Evolutionary conservation across 2,888 invertebrate species (phyloP).

Genomic region (Heteropelma amictum): DNA sequence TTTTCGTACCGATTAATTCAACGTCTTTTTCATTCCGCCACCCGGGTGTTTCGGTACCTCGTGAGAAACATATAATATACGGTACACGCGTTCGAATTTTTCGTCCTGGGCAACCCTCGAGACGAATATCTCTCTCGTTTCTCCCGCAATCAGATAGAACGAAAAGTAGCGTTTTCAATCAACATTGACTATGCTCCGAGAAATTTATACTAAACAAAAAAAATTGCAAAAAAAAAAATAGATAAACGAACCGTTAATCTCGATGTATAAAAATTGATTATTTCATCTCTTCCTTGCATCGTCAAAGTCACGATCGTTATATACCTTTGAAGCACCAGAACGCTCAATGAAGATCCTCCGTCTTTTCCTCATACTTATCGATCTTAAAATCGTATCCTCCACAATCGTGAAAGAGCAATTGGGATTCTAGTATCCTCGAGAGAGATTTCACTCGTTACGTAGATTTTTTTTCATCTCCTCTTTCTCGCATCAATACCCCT

Average conservation of each 20-base stretch:
- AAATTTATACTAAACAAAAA: background rate
- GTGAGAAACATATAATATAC: conserved; percentile 56
- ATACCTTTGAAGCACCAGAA: background rate
- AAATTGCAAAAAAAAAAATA: too few relatives aligned
- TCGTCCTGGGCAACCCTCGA: background rate
- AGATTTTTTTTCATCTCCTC: background rate
- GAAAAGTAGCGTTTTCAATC: background rate
- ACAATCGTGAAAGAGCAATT: too few relatives aligned
- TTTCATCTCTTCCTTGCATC: background rate
- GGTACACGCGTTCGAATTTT: conserved; percentile 48
- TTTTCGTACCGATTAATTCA: background rate
- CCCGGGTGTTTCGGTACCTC: conserved; percentile 42
- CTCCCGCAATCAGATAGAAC: background rate
- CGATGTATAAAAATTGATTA: background rate
- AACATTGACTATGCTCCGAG: background rate
- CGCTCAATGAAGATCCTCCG: background rate
- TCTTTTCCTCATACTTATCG: too few relatives aligned
- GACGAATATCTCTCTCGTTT: background rate
- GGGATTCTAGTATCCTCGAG: too few relatives aligned
- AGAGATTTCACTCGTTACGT: too few relatives aligned
- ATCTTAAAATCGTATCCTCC: too few relatives aligned
- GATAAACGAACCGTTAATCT: background rate
- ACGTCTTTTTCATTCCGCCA: background rate
- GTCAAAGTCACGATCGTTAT: background rate
- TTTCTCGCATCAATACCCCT: too few relatives aligned